These are phyloP conservation scores for Xylota sylvarum DNA, from an alignment of 2,888 invertebrate species.

Conservation along the genomic window DNA sequence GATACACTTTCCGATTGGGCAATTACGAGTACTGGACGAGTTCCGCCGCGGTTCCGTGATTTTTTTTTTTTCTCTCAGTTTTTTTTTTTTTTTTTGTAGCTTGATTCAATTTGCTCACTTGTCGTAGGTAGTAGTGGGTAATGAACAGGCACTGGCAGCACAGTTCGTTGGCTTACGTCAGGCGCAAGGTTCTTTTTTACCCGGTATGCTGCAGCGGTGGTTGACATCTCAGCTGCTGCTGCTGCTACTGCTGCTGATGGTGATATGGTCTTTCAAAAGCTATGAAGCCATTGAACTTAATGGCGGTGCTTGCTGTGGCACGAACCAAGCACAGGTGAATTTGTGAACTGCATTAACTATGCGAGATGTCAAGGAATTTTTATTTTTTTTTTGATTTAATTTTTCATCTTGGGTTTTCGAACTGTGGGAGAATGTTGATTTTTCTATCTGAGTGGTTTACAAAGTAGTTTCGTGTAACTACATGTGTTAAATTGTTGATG, in stretches of 20 bases:
- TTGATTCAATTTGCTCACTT: constrained; percentile 34
- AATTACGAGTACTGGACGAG: constrained; percentile 34
- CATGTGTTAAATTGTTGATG: not conserved
- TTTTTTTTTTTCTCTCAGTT: constrained; percentile 18
- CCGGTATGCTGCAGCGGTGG: constrained; percentile 60
- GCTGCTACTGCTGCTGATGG: not conserved
- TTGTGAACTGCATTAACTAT: constrained; percentile 23
- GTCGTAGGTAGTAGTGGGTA: constrained; percentile 15
- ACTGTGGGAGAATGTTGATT: constrained; percentile 7
- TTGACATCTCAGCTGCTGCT: constrained; percentile 57
- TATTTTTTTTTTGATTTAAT: constrained; percentile 10
- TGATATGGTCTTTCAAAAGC: constrained; percentile 40
- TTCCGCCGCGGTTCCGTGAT: constrained; percentile 65
- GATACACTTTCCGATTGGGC: constrained; percentile 70
- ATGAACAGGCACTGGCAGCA: not conserved
- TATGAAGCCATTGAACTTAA: constrained; percentile 67
- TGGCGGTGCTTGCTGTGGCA: constrained; percentile 17
- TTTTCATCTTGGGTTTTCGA: not conserved
- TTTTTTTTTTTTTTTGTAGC: constrained; percentile 11
- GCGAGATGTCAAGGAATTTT: constrained; percentile 55
- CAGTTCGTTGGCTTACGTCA: constrained; percentile 70
- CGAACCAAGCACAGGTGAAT: constrained; percentile 20
- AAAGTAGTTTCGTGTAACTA: not conserved
- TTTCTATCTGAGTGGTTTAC: not conserved
- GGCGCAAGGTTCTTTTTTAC: constrained; percentile 72